Conservation (phyloP, 2,888 invertebrate genomes). For the Polymixis flavicincta region DNA sequence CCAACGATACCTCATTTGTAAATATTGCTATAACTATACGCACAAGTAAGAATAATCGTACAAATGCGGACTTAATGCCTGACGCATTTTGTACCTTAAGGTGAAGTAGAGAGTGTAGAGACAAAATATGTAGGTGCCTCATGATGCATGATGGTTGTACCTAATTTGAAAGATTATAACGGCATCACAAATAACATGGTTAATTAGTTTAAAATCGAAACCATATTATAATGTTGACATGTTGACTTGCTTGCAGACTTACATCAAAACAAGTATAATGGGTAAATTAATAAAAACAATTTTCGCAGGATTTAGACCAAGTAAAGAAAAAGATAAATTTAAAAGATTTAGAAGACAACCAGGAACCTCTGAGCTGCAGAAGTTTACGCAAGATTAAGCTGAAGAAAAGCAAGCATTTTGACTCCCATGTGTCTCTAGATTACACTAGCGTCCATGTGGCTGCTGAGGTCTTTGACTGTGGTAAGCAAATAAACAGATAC, state of each 20-base stretch:
- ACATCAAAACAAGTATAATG: not conserved
- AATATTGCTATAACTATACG: not conserved
- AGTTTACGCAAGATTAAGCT: conserved; percentile 76
- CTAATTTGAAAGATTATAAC: not conserved
- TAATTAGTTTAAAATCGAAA: not conserved
- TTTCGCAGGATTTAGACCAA: conserved; percentile 77
- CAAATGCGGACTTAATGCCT: not conserved
- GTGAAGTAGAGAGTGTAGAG: not conserved
- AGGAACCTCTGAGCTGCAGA: conserved; percentile 76
- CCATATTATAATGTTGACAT: not conserved
- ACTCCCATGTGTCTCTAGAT: conserved; percentile 80
- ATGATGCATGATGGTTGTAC: not conserved
- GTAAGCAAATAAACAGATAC: conserved; percentile 68
- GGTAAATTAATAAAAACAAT: not conserved
- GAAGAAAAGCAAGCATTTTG: conserved; percentile 78
- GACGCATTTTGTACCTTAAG: not conserved
- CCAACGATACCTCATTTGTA: too few species aligned
- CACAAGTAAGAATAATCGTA: not conserved
- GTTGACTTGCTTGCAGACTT: not conserved
- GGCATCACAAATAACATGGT: not conserved
- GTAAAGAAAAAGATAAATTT: conserved; percentile 72
- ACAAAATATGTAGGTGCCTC: not conserved
- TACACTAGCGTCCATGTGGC: conserved; percentile 83
- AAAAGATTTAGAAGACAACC: conserved; percentile 67
- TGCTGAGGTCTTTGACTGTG: conserved; percentile 84